Evolutionary conservation across 2,113 vertebrate genomes (phyloP), one percentile per base, ranked within the genome.

Genomic region (Phrynosoma platyrhinos): DNA sequence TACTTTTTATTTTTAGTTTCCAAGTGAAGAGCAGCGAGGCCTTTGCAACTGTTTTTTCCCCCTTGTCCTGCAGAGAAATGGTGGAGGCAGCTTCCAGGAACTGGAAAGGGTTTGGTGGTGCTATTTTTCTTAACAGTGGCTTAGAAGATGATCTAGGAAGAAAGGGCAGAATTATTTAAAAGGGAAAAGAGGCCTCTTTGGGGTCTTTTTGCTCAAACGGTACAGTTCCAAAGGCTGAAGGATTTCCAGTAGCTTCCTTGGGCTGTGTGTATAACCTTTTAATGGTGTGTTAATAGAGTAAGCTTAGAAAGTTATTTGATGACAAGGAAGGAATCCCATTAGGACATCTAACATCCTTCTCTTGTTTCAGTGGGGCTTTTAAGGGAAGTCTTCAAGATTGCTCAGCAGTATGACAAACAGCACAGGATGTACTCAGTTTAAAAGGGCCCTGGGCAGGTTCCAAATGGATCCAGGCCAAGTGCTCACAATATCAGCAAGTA

Each of bases 341-440:
- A 94, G 82, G 90, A 88, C 91, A 93, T 90, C 68, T 55, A 68
- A 55, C 77, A 91, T 93, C 88, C 93, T 90, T 89, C 91, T 94
- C 94, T 95, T 68, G 53, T 93, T 94, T 93, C 64, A 93, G 89
- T 87, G 85, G 72, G 78, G 91, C 87, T 94, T 96, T 94, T 93
- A 95, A 95, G 93, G 84, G 95, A 96, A 95, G 74, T 89, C 89
- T 92, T 69, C 84, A 92, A 92, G 88, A 81, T 78, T 89, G 91
- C 87, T 93, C 85, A 78, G 91, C 68, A 93, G 82, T 21, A 91
- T 21, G 87, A 87, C 89, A 96, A 94, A 0, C 92, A 94, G 96
- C 62, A 92, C 84, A 95, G 93, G 93, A 95, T 91, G 83, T 94
- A 76, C 89, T 94, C 93, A 82, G 90, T 94, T 79, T 96, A 94